phyloP scores from a whole-genome alignment of 2,888 invertebrate species.

The Orthosia gracilis region DNA sequence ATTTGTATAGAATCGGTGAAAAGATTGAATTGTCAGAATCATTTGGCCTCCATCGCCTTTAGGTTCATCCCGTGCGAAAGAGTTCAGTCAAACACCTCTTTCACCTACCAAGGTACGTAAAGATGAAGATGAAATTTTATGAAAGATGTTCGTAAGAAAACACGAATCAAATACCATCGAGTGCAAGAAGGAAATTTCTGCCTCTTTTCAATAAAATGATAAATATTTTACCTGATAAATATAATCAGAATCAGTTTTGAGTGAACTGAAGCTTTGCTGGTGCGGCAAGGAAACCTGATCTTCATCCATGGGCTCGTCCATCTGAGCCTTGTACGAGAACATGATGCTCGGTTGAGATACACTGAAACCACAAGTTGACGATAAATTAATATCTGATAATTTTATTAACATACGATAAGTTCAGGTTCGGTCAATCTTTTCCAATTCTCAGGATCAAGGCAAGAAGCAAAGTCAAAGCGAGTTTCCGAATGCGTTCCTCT shows the following conservation, averaged over 20 bases:
- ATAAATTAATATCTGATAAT: not conserved
- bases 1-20: not conserved
- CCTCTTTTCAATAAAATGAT: not conserved
- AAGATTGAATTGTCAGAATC: not conserved
- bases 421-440: too few species aligned
- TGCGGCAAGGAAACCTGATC: conserved; percentile 94
- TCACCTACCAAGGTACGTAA: not conserved
- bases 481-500: too few species aligned
- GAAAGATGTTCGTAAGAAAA: too few species aligned
- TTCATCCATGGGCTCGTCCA: conserved; percentile 94
- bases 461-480: too few species aligned
- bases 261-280: conserved; percentile 94
- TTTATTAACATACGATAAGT: not conserved
- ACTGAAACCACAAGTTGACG: conserved; percentile 81
- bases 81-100: not conserved
- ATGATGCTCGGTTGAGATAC: conserved; percentile 94
- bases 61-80: not conserved
- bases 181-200: not conserved
- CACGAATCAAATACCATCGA: too few species aligned
- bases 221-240: conserved; percentile 92
- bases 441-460: too few species aligned
- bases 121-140: too few species aligned
- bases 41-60: not conserved
- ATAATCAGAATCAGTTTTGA: conserved; percentile 94
- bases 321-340: conserved; percentile 95